Evolutionary conservation across 2,888 invertebrate species (phyloP).

Genomic region (Mesorhabditis sp.): DNA sequence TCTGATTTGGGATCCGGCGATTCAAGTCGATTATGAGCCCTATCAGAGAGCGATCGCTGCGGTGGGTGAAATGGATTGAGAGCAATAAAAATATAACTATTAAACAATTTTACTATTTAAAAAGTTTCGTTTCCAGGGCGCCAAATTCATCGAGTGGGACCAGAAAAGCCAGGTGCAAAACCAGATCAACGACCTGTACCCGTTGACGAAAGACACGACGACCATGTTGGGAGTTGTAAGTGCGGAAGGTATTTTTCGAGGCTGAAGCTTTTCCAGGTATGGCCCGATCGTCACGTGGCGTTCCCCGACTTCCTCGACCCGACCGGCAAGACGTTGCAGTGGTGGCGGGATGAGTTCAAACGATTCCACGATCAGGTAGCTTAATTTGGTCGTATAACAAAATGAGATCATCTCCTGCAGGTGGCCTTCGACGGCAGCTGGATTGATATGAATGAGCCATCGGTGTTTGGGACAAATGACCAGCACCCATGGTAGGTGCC

Average conservation of each 20-base stretch:
- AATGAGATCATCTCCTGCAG: conserved; percentile 10
- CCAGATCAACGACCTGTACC: conserved; percentile 43
- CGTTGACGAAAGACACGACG: conserved; percentile 45
- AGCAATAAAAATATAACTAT: not conserved
- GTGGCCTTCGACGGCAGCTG: conserved; percentile 77
- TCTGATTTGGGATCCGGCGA: conserved; percentile 53
- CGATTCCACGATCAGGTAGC: conserved; percentile 34
- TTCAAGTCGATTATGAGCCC: conserved; percentile 41
- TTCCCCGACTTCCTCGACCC: conserved; percentile 55
- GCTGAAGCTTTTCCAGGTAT: conserved; percentile 17
- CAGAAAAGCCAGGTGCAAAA: conserved; percentile 33
- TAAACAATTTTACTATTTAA: not conserved
- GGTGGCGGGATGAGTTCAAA: conserved; percentile 52
- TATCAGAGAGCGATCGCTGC: conserved; percentile 37
- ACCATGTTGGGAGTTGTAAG: conserved; percentile 48
- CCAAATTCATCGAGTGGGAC: conserved; percentile 51
- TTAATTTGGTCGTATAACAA: not conserved
- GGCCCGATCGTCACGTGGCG: conserved; percentile 48
- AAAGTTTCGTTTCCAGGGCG: conserved; percentile 22
- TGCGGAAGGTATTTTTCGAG: conserved; percentile 24
- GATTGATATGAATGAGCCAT: conserved; percentile 88
- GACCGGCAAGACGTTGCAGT: conserved; percentile 39
- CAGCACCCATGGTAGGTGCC: conserved; percentile 36
- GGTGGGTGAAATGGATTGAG: not conserved
- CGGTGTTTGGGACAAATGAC: conserved; percentile 68